phyloP scores from a whole-genome alignment of 2,888 invertebrate species.

The Folsomia manolachei region DNA sequence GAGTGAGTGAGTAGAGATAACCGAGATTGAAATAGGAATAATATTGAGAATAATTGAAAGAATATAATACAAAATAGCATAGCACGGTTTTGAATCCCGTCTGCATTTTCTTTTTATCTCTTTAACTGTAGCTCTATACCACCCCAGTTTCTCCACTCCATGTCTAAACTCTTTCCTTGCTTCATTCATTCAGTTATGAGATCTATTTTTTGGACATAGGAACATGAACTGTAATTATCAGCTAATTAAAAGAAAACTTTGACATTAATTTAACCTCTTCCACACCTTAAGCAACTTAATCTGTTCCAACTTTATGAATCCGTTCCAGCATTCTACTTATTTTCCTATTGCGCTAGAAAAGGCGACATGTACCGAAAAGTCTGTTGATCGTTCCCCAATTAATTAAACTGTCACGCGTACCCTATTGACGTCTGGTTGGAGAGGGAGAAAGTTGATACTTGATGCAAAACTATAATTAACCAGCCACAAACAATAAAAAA shows the following conservation, averaged over 20 bases:
- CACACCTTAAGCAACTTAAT: too few species aligned
- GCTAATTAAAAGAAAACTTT: too few species aligned
- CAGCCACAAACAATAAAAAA: neutral
- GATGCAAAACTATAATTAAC: neutral
- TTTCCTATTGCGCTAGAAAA: too few species aligned
- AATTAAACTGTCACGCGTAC: conserved; percentile 6
- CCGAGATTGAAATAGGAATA: neutral
- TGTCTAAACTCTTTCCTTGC: neutral
- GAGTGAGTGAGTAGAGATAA: too few species aligned
- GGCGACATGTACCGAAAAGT: too few species aligned
- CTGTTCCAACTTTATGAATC: too few species aligned
- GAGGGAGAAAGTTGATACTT: neutral
- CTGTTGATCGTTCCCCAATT: too few species aligned
- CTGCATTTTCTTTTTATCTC: neutral
- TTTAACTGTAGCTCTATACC: neutral
- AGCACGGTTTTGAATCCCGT: neutral
- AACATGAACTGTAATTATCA: too few species aligned
- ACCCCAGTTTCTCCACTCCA: neutral
- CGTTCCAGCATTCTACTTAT: too few species aligned
- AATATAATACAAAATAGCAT: neutral
- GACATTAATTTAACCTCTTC: neutral
- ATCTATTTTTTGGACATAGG: too few species aligned
- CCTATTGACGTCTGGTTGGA: neutral
- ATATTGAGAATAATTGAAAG: neutral
- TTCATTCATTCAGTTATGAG: neutral